Evolutionary conservation across 2,113 vertebrate species (phyloP).

Genomic region (Willisornis vidua): DNA sequence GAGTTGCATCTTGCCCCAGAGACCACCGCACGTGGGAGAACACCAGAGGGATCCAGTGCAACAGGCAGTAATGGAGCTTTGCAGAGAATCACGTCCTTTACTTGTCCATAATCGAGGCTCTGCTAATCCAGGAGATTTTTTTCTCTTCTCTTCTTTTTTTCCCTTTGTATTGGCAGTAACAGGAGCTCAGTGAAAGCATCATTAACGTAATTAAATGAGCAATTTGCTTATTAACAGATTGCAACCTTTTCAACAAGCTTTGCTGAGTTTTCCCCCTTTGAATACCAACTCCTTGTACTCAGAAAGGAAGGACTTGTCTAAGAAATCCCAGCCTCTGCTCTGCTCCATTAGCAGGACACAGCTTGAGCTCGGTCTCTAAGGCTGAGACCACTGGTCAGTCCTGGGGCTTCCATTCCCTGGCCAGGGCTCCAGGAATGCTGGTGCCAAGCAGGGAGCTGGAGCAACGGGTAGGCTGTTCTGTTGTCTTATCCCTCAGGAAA

Average conservation of each 20-base stretch:
- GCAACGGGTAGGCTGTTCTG: neutral
- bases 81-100: rapidly evolving
- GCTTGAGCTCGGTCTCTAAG: neutral
- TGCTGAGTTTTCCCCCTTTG: neutral
- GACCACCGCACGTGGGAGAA: rapidly evolving
- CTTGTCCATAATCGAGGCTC: rapidly evolving
- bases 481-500: neutral
- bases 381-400: neutral
- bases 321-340: neutral
- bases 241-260: neutral
- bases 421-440: neutral
- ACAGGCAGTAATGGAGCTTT: neutral
- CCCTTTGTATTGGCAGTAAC: neutral
- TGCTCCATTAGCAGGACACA: neutral
- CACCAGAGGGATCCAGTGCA: neutral
- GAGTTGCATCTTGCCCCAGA: neutral
- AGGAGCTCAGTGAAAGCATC: neutral
- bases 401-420: neutral
- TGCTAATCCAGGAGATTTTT: neutral
- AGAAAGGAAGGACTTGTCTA: neutral
- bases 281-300: rapidly evolving
- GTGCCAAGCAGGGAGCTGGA: neutral
- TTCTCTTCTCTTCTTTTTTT: neutral
- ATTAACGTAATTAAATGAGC: conserved; percentile 26
- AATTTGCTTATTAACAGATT: conserved; percentile 30